These are phyloP conservation scores for Nothocercus julius DNA, from an alignment of 2,113 vertebrate genomes.

Conservation along the genomic window DNA sequence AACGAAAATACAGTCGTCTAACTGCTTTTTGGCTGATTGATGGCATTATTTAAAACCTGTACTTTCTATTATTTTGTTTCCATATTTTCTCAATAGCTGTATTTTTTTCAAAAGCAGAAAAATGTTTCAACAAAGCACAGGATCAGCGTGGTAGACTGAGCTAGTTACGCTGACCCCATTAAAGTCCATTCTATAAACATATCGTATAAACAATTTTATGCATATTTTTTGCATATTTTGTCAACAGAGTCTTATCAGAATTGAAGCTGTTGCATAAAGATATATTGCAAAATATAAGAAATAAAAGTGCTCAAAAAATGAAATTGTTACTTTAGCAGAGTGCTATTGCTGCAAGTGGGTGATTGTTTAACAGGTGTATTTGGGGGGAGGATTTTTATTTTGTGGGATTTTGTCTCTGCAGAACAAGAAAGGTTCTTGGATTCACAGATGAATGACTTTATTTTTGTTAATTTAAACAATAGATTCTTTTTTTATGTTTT, in stretches of 20 bases:
- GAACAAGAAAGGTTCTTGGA: not conserved
- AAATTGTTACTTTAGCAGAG: not conserved
- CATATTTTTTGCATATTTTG: not conserved
- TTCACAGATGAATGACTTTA: not conserved
- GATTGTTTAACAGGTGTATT: not conserved
- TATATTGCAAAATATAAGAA: not conserved
- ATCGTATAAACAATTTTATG: not conserved
- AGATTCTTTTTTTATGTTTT: accelerated
- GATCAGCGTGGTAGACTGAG: not conserved
- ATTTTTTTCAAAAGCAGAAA: not conserved
- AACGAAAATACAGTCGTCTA: not conserved
- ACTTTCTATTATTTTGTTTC: not conserved
- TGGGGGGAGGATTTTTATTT: not conserved
- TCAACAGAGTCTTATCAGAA: not conserved
- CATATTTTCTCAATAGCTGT: not conserved
- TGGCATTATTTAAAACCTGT: not conserved
- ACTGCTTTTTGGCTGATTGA: not conserved
- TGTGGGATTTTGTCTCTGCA: accelerated
- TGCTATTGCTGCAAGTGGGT: not conserved
- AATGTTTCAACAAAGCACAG: not conserved
- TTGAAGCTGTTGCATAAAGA: not conserved
- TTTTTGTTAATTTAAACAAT: not conserved
- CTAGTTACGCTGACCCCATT: not conserved
- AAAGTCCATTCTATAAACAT: not conserved
- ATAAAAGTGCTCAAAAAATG: not conserved